Conservation (phyloP, 2,113 vertebrate species). For the Tragelaphus scriptus region DNA sequence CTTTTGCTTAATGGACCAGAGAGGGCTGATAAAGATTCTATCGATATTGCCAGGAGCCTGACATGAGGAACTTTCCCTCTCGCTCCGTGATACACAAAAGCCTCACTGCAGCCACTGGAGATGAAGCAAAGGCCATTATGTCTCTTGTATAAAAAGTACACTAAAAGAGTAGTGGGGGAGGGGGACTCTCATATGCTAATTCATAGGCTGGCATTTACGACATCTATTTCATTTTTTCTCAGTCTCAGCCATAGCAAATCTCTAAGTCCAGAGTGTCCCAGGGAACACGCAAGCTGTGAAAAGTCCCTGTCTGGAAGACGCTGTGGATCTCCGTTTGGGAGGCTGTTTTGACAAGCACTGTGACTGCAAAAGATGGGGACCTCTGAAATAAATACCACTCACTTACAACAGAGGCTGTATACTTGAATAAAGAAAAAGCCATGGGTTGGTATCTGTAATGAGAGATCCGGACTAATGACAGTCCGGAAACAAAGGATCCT, state of each 20-base stretch:
- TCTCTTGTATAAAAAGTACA: constrained; percentile 18
- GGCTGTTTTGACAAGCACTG: neutral
- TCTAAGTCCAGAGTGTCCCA: neutral
- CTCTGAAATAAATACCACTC: neutral
- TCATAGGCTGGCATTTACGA: neutral
- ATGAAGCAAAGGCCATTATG: neutral
- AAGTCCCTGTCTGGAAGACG: neutral
- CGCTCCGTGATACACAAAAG: neutral
- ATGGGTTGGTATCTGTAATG: neutral
- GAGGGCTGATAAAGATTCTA: neutral
- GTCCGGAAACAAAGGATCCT: neutral
- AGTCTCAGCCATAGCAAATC: neutral
- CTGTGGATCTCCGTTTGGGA: neutral
- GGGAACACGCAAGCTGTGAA: neutral
- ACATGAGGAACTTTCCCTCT: neutral
- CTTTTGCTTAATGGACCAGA: neutral
- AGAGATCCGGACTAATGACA: constrained; percentile 5
- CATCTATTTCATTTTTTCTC: neutral
- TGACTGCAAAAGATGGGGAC: neutral
- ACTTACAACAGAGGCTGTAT: neutral
- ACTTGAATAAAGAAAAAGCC: neutral
- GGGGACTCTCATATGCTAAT: neutral
- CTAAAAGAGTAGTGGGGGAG: neutral
- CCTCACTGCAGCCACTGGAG: neutral
- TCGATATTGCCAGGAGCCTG: neutral